These are phyloP conservation scores for Macrosiphum euphorbiae DNA, from an alignment of 2,888 invertebrate genomes.

Conservation along the genomic window DNA sequence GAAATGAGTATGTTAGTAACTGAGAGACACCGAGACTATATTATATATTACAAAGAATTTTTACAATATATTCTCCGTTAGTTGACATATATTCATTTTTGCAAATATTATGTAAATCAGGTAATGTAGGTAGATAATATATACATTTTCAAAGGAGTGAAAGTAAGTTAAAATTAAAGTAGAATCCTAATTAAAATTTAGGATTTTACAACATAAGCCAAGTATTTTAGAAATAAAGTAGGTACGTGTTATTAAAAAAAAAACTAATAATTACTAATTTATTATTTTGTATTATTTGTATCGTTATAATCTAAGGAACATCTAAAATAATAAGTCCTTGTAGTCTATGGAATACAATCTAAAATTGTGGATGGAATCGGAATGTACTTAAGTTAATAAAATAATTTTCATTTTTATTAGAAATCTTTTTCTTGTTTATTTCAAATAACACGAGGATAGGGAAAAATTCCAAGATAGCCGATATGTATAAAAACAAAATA, in stretches of 20 bases:
- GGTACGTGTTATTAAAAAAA: neutral
- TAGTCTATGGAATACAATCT: neutral
- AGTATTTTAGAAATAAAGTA: neutral
- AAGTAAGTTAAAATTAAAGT: conserved; percentile 14
- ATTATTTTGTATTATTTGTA: neutral
- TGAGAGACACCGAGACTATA: neutral
- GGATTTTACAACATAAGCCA: neutral
- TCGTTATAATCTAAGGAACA: neutral
- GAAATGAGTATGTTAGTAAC: neutral
- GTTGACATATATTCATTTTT: neutral
- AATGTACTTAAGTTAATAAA: neutral
- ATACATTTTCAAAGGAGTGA: neutral
- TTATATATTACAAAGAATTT: neutral
- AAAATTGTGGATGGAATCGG: neutral
- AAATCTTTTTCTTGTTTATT: conserved; percentile 25
- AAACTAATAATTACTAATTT: neutral
- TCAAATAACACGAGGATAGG: neutral
- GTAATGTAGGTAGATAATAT: conserved; percentile 1
- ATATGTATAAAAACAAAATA: conserved; percentile 29
- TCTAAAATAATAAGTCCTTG: neutral
- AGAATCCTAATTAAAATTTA: neutral
- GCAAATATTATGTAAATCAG: conserved; percentile 28
- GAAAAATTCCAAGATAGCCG: neutral
- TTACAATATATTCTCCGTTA: conserved; percentile 12
- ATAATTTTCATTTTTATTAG: neutral